Evolutionary conservation across 2,888 invertebrate species (phyloP).

Genomic region (Drosophila ustulata): DNA sequence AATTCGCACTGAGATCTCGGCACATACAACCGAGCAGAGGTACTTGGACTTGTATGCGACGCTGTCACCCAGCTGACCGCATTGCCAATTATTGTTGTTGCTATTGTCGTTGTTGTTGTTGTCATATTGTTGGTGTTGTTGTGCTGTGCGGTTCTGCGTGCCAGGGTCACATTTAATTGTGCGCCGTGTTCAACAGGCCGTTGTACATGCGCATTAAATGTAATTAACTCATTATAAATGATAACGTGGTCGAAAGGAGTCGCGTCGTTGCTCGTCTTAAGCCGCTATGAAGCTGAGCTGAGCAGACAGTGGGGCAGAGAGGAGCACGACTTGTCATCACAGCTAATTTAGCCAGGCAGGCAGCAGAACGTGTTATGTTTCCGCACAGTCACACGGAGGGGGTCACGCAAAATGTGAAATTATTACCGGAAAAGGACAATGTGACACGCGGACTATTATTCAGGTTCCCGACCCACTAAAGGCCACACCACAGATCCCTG

Average conservation of each 20-base stretch:
- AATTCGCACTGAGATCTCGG: slow-evolving; percentile 41
- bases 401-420: slow-evolving; percentile 73
- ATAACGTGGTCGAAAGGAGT: slow-evolving; percentile 72
- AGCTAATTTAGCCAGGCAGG: slow-evolving; percentile 14
- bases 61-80: slow-evolving; percentile 46
- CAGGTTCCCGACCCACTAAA: slow-evolving; percentile 21
- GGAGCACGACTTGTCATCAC: slow-evolving; percentile 1
- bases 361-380: slow-evolving; percentile 61
- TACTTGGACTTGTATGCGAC: slow-evolving; percentile 2
- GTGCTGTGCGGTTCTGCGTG: slow-evolving; percentile 37
- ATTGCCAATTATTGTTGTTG: slow-evolving; percentile 40
- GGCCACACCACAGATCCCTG: background rate
- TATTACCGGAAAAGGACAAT: slow-evolving; percentile 74
- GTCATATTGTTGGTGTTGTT: slow-evolving; percentile 12
- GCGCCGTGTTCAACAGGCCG: slow-evolving; percentile 78
- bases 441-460: slow-evolving; percentile 72
- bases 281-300: slow-evolving; percentile 48
- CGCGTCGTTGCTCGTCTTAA: slow-evolving; percentile 58
- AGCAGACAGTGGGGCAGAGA: slow-evolving; percentile 4
- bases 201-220: slow-evolving; percentile 80
- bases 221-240: slow-evolving; percentile 82
- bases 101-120: slow-evolving; percentile 31
- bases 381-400: slow-evolving; percentile 45
- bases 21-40: slow-evolving; percentile 26
- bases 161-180: slow-evolving; percentile 78